Evolutionary conservation across 1,140 invertebrate species (phyloP), one percentile per base, ranked within the genome.

Genomic region (Drosophila lini): DNA sequence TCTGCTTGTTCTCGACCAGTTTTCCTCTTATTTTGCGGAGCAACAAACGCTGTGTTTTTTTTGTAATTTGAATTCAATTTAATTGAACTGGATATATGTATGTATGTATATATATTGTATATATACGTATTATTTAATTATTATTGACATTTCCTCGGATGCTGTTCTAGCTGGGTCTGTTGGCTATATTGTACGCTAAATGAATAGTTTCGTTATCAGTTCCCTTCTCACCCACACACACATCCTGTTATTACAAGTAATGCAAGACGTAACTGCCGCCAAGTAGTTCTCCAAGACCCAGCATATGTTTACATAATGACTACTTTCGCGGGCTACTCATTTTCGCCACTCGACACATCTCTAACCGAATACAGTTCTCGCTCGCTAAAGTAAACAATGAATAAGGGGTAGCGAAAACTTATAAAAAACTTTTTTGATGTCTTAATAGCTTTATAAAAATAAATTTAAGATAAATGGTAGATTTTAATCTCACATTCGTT

Each of bases 21-120:
- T 58, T 71, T 44, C 41, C 28, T 42, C 60, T 34, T 44, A 42
- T 65, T 79, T 85, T 59, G 65, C 52, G 53, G 55, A 50, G 28
- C 65, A 88, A 64, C 67, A 62, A 71, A 69, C 65, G 47, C 48
- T 56, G 16, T 50, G 22, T 69, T 15, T 47, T 28, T 36, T 52
- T 71, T 80, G 59, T 62, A 78, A 69, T 74, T 85, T 52, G 52
- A 73, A 81, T 81, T 78, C 57, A 59, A 64, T 62, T 78, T 53
- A 64, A 55, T 58, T 38, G 9, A 70, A 71, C 57, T 60, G 48
- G 50, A 69, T 61, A 77, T 68, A 76, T n/a, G 16, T 78, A 58
- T 68, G 75, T 56, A 68, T 22, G 16, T 74, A 56, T 28, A 28
- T 28, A 28, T 28, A 5, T 28, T 61, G 75, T 56, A 61, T 22